Conservation (phyloP, 2,113 vertebrate genomes). For the Nipponia nippon region DNA sequence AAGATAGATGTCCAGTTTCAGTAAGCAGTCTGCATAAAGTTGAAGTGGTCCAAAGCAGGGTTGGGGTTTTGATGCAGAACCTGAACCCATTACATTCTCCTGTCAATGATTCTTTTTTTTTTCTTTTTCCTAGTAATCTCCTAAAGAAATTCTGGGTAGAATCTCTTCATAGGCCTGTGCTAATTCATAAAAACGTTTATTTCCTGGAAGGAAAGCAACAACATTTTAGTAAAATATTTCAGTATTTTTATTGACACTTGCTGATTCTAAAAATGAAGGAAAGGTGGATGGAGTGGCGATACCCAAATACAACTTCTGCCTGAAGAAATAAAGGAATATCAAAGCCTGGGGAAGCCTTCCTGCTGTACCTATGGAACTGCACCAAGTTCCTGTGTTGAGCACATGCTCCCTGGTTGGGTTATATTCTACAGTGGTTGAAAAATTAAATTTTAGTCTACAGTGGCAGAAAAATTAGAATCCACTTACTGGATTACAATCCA, state of each 20-base stretch:
- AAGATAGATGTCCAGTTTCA: neutral
- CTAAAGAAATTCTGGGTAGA: neutral
- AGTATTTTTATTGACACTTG: neutral
- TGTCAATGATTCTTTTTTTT: fast-evolving
- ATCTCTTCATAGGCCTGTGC: neutral
- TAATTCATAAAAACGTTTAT: neutral
- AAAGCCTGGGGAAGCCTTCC: neutral
- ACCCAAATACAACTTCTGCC: fast-evolving
- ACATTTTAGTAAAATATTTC: neutral
- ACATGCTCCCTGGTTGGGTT: fast-evolving
- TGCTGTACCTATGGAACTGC: neutral
- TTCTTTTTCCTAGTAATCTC: neutral
- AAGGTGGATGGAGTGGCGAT: fast-evolving
- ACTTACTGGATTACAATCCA: neutral
- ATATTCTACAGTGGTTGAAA: neutral
- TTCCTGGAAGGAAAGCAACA: neutral
- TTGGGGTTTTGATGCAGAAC: neutral
- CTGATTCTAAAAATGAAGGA: neutral
- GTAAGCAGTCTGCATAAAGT: neutral
- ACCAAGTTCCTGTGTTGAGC: neutral
- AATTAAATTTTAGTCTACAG: neutral
- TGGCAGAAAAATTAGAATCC: neutral
- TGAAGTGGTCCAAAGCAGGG: neutral
- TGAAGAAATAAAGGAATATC: neutral
- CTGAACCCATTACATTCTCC: neutral